Base-by-base conservation (phyloP, 2,797 vertebrate genomes). In the Malacoctenus gilli region DNA sequence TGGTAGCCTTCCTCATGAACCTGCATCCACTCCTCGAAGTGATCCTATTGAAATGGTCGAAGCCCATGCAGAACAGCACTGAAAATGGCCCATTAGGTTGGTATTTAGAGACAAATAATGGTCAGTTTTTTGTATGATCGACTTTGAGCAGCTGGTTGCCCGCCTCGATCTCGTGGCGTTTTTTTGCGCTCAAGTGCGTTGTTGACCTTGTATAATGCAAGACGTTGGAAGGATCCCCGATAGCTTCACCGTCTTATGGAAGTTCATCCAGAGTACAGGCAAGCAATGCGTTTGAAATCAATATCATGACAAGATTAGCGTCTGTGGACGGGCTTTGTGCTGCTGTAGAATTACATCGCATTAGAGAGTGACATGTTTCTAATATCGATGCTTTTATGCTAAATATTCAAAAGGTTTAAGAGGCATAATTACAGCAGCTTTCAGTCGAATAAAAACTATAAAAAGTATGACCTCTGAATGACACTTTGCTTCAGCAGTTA, bases 1-100 rank as follows among this genome's bases (percentile, higher is more conserved):
- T 70, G 37, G 31, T 23, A 51, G 64, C 44, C 25, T 46, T 46
- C 32, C n/a, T 50, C 23, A 23, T 51, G 61, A 79, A 73, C 61
- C 59, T 54, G 48, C 16, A 34, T 43, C 40, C 15, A 58, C 48
- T 32, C 30, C 14, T 43, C 14, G 35, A 13, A 39, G 12, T 31
- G 53, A 58, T 53, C 38, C 44, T 37, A 62, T 7, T 42, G 19
- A 56, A 57, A 13, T 22, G 34, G n/a, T 58, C 59, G 21, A 74
- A 64, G 42, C 8, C 34, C 36, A 18, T 30, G 35, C 37, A 40
- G 32, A 61, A 41, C 11, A 21, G 41, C 36, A 46, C 14, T 6
- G 7, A 3, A 4, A 31, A 18, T 2, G 12, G 38, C 16, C 36
- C 34, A 59, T 54, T 36, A 32, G 31, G 16, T 50, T 35, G 9